Conservation (phyloP, 2,113 vertebrate genomes). For the Megaceryle maxima region DNA sequence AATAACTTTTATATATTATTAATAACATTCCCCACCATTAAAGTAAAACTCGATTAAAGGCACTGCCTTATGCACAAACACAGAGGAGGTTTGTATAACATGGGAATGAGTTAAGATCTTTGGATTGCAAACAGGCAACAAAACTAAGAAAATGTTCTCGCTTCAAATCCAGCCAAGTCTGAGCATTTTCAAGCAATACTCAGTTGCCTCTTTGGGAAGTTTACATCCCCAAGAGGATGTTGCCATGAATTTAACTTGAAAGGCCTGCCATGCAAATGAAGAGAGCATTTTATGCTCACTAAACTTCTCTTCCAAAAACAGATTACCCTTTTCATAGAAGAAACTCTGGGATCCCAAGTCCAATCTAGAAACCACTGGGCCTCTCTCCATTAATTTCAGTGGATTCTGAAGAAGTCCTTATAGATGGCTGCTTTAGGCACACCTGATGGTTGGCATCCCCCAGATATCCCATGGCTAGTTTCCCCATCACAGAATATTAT, state of each 20-base stretch:
- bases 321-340: background rate
- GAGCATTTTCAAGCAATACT: background rate
- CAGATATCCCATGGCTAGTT: background rate
- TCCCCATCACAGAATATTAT: background rate
- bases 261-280: background rate
- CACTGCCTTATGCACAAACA: background rate
- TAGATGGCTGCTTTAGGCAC: background rate
- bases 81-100: background rate
- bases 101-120: background rate
- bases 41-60: slow-evolving; percentile 20
- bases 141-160: background rate
- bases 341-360: background rate
- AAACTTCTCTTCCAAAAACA: background rate
- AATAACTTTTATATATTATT: slow-evolving; percentile 29
- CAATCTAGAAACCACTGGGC: background rate
- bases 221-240: background rate
- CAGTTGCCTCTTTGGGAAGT: background rate
- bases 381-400: background rate
- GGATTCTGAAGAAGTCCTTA: background rate
- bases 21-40: background rate
- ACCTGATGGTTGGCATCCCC: background rate
- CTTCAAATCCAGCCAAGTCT: background rate
- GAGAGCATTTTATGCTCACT: background rate
- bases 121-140: background rate
- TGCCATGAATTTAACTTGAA: background rate